Conservation (phyloP, 2,113 vertebrate species). For the Lanius ludovicianus region DNA sequence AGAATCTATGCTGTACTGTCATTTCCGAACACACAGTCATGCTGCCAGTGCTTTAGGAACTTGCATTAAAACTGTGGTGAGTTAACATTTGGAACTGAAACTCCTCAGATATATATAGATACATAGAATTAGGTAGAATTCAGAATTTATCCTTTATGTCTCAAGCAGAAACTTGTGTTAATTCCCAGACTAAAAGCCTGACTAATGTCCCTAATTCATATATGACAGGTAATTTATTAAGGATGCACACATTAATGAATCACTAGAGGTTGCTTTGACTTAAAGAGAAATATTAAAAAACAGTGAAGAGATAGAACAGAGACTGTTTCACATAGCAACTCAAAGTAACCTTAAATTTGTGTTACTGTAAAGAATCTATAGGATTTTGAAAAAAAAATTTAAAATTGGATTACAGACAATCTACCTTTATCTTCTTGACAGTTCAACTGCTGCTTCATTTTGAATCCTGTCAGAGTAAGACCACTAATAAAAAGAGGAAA, state of each 20-base stretch:
- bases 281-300: not conserved
- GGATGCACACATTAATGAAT: constrained; percentile 21
- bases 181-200: not conserved
- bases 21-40: not conserved
- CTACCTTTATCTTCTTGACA: not conserved
- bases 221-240: constrained; percentile 17
- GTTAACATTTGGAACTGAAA: not conserved
- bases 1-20: not conserved
- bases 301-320: not conserved
- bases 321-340: not conserved
- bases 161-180: not conserved
- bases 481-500: not conserved
- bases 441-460: not conserved
- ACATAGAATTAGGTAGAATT: not conserved
- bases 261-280: constrained; percentile 4
- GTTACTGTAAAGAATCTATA: not conserved
- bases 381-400: not conserved
- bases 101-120: not conserved
- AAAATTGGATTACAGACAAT: not conserved
- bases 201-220: constrained; percentile 25
- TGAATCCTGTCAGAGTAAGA: not conserved
- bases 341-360: not conserved
- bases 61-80: not conserved
- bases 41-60: not conserved
- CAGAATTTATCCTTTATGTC: not conserved